Conservation (phyloP, 2,113 vertebrate species). For the Anarhynchus alexandrinus region DNA sequence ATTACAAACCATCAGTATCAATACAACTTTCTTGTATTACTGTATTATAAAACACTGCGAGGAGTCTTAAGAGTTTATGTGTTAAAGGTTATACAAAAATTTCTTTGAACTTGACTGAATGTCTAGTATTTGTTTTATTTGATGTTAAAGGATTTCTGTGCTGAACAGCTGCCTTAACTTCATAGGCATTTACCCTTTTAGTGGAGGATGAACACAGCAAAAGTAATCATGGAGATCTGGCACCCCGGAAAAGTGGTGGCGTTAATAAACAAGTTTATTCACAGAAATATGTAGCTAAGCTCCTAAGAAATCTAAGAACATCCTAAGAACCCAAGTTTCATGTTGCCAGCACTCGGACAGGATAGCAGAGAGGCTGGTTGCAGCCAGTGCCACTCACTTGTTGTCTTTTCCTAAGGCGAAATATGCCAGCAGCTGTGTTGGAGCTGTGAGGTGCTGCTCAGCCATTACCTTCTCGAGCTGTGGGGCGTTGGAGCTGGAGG, state of each 20-base stretch:
- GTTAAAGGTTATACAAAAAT: background rate
- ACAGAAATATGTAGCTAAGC: background rate
- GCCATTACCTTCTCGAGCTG: background rate
- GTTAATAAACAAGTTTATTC: background rate
- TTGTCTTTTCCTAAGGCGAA: too few species aligned
- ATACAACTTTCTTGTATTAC: background rate
- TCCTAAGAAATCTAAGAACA: background rate
- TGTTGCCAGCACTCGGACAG: rapidly evolving
- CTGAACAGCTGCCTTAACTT: background rate
- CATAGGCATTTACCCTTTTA: background rate
- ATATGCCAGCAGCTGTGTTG: rapidly evolving
- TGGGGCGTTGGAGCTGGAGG: rapidly evolving
- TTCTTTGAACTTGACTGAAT: background rate
- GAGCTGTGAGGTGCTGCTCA: background rate
- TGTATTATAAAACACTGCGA: background rate
- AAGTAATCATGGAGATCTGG: background rate
- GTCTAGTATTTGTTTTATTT: background rate
- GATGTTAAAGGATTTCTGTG: background rate
- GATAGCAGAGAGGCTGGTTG: rapidly evolving
- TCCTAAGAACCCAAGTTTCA: rapidly evolving
- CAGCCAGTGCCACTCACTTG: background rate
- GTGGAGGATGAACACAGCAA: background rate
- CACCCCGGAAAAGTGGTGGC: background rate
- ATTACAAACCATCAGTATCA: background rate
- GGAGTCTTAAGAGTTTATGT: background rate